Evolutionary conservation across 2,888 invertebrate genomes (phyloP), one percentile per base, ranked within the genome.

Genomic region (Margaritifera margaritifera): DNA sequence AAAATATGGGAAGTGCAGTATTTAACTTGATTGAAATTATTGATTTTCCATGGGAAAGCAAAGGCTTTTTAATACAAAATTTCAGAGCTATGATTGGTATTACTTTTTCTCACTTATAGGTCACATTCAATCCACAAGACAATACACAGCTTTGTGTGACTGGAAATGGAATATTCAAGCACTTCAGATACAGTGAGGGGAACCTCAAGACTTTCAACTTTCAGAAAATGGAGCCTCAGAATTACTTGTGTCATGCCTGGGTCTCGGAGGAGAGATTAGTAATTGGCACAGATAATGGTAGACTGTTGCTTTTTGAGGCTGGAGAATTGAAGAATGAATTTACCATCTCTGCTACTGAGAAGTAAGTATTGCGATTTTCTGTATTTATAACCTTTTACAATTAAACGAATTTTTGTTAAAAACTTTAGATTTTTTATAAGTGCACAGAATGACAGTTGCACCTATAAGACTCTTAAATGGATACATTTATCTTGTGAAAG

Each of bases 181-280:
- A 95, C 77, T 92, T 95, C 90, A 94, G 94, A 51, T 94, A 94
- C 57, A 92, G 93, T 25, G 95, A 96, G 86, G 94, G 93, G 4
- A 92, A 93, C 18, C 94, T 96, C 93, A 92, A 95, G 53, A 94
- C 94, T 74, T 95, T 94, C 91, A 95, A 95, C 18, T 95, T 94
- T 90, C 93, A 94, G 77, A 96, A 96, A 88, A 93, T 94, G 54
- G 96, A 96, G 52, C 92, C 93, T 84, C 92, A 94, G 66, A 92
- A 93, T 72, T 93, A 95, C 79, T 93, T 94, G 19, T 93, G 93
- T 61, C 93, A 94, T 82, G 93, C 94, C 77, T 98, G 97, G 95
- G 88, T 97, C 58, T 93, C 94, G 3, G 92, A 94, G 71, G 97
- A 97, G 84, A 91, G 95, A 64, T 92, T 97, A n/a, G 90, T 96